Conservation (phyloP, 2,797 vertebrate species). For the Gymnodraco acuticeps region DNA sequence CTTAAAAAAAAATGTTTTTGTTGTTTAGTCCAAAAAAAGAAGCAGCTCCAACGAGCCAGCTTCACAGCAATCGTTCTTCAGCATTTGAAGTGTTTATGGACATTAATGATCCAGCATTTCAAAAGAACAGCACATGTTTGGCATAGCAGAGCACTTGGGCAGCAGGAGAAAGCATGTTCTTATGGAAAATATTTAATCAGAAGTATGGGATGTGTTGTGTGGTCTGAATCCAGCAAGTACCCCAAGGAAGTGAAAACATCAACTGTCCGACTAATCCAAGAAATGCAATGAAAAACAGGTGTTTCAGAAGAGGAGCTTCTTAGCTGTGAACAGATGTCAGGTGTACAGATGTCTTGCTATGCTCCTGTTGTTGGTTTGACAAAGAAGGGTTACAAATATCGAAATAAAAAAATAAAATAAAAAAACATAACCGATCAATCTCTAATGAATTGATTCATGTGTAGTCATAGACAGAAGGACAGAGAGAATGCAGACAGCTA, state of each 20-base stretch:
- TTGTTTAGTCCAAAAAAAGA: constrained; percentile 53
- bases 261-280: constrained; percentile 40
- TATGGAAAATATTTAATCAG: constrained; percentile 67
- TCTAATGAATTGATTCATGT: neutral
- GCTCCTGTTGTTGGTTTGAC: neutral
- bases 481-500: neutral
- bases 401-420: neutral
- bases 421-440: neutral
- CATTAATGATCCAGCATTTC: constrained; percentile 77
- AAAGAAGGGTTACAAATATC: too few species aligned
- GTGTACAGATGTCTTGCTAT: constrained; percentile 15
- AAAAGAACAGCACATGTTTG: constrained; percentile 83
- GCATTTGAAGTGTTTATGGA: constrained; percentile 78
- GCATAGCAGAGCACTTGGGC: constrained; percentile 60
- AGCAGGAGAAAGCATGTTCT: constrained; percentile 54
- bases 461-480: neutral
- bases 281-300: constrained; percentile 54
- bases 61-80: constrained; percentile 58
- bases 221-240: constrained; percentile 44
- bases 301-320: constrained; percentile 29
- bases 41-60: constrained; percentile 49
- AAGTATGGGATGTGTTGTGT: constrained; percentile 57
- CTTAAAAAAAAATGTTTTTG: neutral
- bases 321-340: constrained; percentile 14
- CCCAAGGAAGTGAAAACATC: constrained; percentile 52